phyloP scores from a whole-genome alignment of 2,113 vertebrate genomes.

The Crypturellus undulatus region DNA sequence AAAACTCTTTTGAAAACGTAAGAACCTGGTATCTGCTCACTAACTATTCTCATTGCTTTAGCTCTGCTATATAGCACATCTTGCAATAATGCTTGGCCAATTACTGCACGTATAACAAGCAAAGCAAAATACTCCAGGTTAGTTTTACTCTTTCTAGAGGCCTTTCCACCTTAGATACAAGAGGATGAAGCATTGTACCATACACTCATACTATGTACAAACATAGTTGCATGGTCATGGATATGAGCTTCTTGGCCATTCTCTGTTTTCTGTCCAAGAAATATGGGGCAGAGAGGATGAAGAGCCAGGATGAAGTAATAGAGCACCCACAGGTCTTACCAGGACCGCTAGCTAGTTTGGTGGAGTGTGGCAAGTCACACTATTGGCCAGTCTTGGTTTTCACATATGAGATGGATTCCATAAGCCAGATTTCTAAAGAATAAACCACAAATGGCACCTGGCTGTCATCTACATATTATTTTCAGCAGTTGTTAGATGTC shows the following conservation, averaged over 20 bases:
- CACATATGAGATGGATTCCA: background rate
- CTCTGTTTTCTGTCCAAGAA: background rate
- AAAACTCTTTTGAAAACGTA: conserved; percentile 1
- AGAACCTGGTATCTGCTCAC: background rate
- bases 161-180: background rate
- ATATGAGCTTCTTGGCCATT: background rate
- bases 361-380: background rate
- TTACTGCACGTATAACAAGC: background rate
- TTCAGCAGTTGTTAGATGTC: background rate
- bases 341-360: background rate
- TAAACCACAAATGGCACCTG: background rate
- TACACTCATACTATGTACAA: background rate
- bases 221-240: rapidly evolving
- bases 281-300: background rate
- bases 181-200: background rate
- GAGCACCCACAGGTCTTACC: background rate
- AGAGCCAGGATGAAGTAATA: background rate
- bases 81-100: background rate
- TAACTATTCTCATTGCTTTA: background rate
- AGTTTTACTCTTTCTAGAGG: background rate
- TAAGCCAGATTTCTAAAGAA: background rate
- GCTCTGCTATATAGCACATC: background rate
- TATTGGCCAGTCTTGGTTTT: background rate
- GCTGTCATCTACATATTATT: background rate
- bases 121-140: background rate